Evolutionary conservation across 2,888 invertebrate species (phyloP).

Genomic region (Nemotelus pantherinus): DNA sequence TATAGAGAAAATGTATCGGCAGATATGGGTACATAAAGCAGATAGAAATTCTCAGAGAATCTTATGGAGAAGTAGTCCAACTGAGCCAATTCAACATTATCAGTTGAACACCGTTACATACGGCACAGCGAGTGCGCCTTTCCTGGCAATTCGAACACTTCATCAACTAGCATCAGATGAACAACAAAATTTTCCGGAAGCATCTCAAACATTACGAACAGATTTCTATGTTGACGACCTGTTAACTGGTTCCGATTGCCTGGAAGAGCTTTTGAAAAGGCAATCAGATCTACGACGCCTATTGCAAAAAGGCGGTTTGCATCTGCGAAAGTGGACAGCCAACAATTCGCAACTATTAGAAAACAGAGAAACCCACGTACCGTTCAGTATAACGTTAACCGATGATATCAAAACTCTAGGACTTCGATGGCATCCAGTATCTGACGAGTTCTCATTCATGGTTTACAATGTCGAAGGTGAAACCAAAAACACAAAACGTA

Average conservation of each 20-base stretch:
- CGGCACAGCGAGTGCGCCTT: too few relatives aligned
- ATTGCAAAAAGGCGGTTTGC: background rate
- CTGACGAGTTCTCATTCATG: background rate
- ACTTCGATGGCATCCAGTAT: too few relatives aligned
- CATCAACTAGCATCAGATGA: too few relatives aligned
- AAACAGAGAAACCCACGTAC: background rate
- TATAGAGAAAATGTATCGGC: conserved; percentile 30
- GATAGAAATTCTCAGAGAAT: background rate
- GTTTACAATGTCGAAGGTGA: background rate
- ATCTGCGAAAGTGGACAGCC: background rate
- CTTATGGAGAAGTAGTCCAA: too few relatives aligned
- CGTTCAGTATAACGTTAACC: background rate
- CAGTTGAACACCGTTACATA: too few relatives aligned
- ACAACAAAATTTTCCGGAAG: too few relatives aligned
- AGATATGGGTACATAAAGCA: background rate
- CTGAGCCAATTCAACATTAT: too few relatives aligned
- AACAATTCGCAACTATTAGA: background rate
- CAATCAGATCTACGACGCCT: background rate
- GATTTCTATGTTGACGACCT: background rate
- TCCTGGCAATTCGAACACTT: too few relatives aligned
- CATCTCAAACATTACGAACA: too few relatives aligned
- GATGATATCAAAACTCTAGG: too few relatives aligned
- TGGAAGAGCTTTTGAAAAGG: background rate
- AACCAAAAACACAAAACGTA: conserved; percentile 4
- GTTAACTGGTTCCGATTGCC: too few relatives aligned